These are phyloP conservation scores for Stegodyphus dumicola DNA, from an alignment of 1,140 invertebrate species.

Conservation along the genomic window DNA sequence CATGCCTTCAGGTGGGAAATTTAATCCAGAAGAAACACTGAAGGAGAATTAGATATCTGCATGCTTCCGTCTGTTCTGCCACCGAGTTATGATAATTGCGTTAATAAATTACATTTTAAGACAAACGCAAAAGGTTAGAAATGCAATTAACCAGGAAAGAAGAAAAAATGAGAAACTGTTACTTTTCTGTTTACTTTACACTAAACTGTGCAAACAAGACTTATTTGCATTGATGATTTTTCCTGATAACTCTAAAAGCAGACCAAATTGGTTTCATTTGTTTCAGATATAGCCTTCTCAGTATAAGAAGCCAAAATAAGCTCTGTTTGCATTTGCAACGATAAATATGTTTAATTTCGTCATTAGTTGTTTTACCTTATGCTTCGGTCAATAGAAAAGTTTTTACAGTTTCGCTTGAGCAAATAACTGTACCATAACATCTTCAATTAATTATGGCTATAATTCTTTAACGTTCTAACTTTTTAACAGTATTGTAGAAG, in stretches of 20 bases:
- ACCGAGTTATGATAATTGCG: slow-evolving; percentile 1
- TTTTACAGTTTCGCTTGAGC: no score
- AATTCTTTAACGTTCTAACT: not conserved
- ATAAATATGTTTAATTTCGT: slow-evolving; percentile 28
- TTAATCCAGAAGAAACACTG: no score
- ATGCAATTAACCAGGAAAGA: slow-evolving; percentile 5
- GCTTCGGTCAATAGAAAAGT: not conserved
- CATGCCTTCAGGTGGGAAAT: no score
- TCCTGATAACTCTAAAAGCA: not conserved
- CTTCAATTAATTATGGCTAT: not conserved
- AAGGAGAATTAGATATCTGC: no score
- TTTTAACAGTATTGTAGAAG: not conserved
- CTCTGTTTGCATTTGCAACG: not conserved
- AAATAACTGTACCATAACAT: not conserved
- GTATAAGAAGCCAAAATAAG: slow-evolving; percentile 8
- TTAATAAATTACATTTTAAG: slow-evolving; percentile 17
- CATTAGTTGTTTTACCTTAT: slow-evolving; percentile 13
- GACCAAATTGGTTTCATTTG: slow-evolving; percentile 29
- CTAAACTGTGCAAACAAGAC: slow-evolving; percentile 26
- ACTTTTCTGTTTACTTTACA: slow-evolving; percentile 16
- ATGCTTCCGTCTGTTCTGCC: no score
- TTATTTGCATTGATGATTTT: slow-evolving; percentile 23
- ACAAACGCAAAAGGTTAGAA: not conserved
- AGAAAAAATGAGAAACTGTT: slow-evolving; percentile 6
- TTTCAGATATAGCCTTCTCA: not conserved